These are phyloP conservation scores for Strigamia transsilvanica DNA, from an alignment of 2,888 invertebrate genomes.

Conservation along the genomic window DNA sequence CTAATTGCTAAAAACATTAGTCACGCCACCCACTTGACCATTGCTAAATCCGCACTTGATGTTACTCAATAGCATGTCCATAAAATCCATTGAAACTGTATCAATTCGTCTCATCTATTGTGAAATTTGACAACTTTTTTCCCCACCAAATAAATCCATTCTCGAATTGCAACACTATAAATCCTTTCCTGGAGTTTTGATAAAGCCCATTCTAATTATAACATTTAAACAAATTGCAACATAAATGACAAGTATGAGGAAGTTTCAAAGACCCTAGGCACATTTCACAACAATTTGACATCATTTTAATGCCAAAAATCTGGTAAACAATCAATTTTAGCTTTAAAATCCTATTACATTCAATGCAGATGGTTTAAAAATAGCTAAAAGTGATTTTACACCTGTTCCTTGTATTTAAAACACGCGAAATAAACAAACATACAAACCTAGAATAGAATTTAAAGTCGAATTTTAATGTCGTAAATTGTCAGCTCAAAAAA, in stretches of 20 bases:
- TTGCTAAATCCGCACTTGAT: background rate
- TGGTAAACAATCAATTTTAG: background rate
- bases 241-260: background rate
- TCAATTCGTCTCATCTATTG: too few species aligned
- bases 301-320: background rate
- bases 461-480: background rate
- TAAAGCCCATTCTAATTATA: background rate
- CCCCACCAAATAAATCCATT: too few species aligned
- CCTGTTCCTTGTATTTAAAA: too few species aligned
- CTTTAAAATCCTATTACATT: too few species aligned
- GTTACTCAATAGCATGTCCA: background rate
- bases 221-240: background rate
- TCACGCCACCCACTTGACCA: background rate
- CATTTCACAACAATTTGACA: constrained; percentile 4
- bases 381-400: too few species aligned
- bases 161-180: background rate
- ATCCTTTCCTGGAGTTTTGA: background rate
- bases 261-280: background rate
- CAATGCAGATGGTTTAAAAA: too few species aligned
- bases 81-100: too few species aligned
- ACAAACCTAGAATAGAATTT: too few species aligned
- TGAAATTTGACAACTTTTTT: too few species aligned
- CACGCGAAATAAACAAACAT: too few species aligned
- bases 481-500: background rate
- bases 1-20: background rate